A percentile compares a stretch with the other conserved stretches of the same genome.
Conservation (phyloP, 2,113 vertebrate genomes). For the Pollachius pollachius region DNA sequence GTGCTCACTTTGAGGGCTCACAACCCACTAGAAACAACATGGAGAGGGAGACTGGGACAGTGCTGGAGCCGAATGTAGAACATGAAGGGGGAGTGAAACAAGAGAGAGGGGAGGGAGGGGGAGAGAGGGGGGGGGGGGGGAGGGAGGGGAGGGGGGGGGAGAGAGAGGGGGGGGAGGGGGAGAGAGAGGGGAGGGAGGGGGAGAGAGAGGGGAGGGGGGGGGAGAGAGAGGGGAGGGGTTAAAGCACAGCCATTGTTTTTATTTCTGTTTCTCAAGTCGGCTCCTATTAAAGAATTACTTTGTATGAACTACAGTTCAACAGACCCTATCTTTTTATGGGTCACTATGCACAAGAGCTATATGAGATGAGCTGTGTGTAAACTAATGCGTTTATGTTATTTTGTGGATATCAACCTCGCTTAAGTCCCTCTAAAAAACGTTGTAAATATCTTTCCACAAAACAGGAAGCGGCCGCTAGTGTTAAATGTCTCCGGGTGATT, state of each 20-base stretch:
- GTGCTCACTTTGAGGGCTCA: conserved; percentile 56
- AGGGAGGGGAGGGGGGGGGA: conserved; percentile 1
- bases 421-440: no score
- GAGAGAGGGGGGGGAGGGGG: neutral
- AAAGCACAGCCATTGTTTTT: no score
- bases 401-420: no score
- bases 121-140: neutral
- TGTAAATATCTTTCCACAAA: no score
- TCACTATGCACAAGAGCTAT: no score
- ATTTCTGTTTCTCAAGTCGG: neutral
- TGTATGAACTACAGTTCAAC: no score
- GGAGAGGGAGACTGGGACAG: neutral
- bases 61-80: neutral
- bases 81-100: no score
- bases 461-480: no score
- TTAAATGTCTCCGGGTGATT: no score
- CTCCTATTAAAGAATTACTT: neutral
- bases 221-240: neutral
- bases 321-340: no score
- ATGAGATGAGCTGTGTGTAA: no score
- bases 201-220: neutral
- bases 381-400: no score
- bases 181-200: neutral
- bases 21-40: conserved; percentile 54
- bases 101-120: neutral